Base-by-base conservation (phyloP, 1,140 invertebrate species). In the Drosophila pruinosa region DNA sequence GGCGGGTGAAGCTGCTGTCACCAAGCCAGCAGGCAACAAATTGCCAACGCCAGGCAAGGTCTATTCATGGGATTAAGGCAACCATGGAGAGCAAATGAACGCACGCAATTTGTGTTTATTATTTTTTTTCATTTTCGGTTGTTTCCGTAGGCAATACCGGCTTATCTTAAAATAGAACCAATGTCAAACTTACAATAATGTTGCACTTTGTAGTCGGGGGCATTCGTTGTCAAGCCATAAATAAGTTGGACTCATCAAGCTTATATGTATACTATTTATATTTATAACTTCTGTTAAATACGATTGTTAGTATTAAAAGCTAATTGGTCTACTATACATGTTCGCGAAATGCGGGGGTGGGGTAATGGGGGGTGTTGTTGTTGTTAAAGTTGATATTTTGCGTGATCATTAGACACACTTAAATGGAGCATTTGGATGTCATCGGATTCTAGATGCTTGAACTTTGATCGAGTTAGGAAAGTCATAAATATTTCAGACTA, bases 21-120 rank as follows among this genome's bases (percentile, higher is more conserved):
- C 73, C 2, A 86, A 88, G 41, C 4, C 61, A 10, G n/a, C 19
- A 12, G 19, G 36, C 19, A 21, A 24, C 17, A 89, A 91, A 50
- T 59, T 90, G 63, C 93, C 92, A 61, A 94, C 93, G 17, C 94
- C 94, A 15, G 94, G 94, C 53, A 75, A 90, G 53, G 57, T 93
- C 6, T 93, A 92, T 69, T 75, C 81, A 6, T 94, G 94, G 94
- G 94, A 94, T 56, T 92, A 78, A 12, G 39, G 12, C 15, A 15
- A 5, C 10, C 19, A 8, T 0, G 21, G n/a, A 21, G 5, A 14
- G 10, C 6, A 24, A 14, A 48, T 53, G 22, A 38, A 48, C 36
- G 57, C 43, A 59, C n/a, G 28, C 28, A 14, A 48, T 24, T 28
- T 48, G 41, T 59, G 43, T 59, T 59, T 48, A 36, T 48, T 36